Percentiles rank a stretch among this genome's conserved stretches.
These are phyloP conservation scores for Parazoanthus darwini DNA, from an alignment of 92 coral and sea anemone species.

Conservation along the genomic window DNA sequence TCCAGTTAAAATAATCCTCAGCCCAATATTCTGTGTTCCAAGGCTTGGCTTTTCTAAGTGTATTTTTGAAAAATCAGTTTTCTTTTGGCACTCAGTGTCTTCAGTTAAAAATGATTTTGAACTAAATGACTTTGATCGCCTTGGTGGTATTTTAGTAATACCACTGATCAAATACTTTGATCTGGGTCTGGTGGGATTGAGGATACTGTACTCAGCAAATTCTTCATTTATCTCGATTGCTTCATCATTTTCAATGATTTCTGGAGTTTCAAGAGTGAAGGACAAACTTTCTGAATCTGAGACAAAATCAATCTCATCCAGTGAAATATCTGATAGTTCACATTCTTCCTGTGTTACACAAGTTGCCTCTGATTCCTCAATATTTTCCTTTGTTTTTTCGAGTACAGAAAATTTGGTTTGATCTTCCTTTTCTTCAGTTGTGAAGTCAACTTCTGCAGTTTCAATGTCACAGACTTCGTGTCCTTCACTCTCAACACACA, in stretches of 20 bases:
- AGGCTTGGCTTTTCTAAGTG: conserved; percentile 3
- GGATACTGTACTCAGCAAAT: conserved; percentile 31
- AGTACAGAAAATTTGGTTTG: conserved; percentile 13
- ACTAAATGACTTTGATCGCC: conserved; percentile 35
- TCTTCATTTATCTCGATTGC: conserved; percentile 35
- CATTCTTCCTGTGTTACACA: conserved; percentile 24
- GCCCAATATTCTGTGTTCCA: conserved; percentile 11
- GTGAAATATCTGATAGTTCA: conserved; percentile 20
- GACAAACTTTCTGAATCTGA: conserved; percentile 36
- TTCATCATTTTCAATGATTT: conserved; percentile 29
- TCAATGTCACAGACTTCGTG: conserved; percentile 5
- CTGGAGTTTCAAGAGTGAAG: conserved; percentile 42
- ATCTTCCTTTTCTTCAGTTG: conserved; percentile 43
- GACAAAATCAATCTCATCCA: conserved; percentile 24
- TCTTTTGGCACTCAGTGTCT: neutral
- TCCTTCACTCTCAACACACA: neutral
- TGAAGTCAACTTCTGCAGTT: neutral
- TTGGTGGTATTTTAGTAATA: conserved; percentile 19
- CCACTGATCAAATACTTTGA: conserved; percentile 37
- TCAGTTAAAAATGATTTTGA: conserved; percentile 19
- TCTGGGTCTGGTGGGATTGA: conserved; percentile 36
- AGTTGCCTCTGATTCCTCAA: conserved; percentile 27
- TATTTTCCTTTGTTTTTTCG: conserved; percentile 12
- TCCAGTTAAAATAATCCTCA: conserved; percentile 34
- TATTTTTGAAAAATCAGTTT: conserved; percentile 8